Conservation (phyloP, 2,113 vertebrate species). For the Archocentrus centrarchus region DNA sequence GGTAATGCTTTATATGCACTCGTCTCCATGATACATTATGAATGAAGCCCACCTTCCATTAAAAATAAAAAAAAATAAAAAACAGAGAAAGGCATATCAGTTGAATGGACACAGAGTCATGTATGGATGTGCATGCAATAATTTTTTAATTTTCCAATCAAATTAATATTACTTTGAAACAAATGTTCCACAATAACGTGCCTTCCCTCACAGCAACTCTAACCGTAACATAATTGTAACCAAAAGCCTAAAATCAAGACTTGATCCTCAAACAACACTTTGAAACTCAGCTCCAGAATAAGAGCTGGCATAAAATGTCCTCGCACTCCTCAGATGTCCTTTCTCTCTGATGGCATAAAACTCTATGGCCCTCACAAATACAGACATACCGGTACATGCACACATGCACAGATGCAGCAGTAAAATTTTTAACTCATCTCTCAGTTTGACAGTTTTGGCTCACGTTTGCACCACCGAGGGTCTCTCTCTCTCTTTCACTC, state of each 20-base stretch:
- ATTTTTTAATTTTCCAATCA: slow-evolving; percentile 1
- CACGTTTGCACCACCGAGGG: slow-evolving; percentile 8
- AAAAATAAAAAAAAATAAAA: slow-evolving; percentile 37
- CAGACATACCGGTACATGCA: slow-evolving; percentile 20
- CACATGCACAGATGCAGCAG: slow-evolving; percentile 25
- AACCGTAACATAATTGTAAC: not conserved
- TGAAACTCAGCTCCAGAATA: not conserved
- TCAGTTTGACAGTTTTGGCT: slow-evolving; percentile 52
- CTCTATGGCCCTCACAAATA: slow-evolving; percentile 4
- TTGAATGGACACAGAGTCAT: not conserved
- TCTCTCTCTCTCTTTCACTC: not conserved
- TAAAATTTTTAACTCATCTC: slow-evolving; percentile 37
- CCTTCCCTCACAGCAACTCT: not conserved
- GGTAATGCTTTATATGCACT: slow-evolving; percentile 58
- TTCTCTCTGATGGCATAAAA: not conserved
- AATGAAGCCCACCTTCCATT: slow-evolving; percentile 65
- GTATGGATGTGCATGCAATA: not conserved
- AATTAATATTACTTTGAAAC: not conserved
- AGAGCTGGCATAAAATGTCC: not conserved
- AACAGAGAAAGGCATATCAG: slow-evolving; percentile 18
- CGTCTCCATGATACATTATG: slow-evolving; percentile 64
- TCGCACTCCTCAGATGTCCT: not conserved
- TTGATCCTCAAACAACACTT: not conserved
- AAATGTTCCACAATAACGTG: not conserved
- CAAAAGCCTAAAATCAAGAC: not conserved